Evolutionary conservation across 1,140 invertebrate genomes (phyloP).

Genomic region (Daktulosphaira vitifoliae): DNA sequence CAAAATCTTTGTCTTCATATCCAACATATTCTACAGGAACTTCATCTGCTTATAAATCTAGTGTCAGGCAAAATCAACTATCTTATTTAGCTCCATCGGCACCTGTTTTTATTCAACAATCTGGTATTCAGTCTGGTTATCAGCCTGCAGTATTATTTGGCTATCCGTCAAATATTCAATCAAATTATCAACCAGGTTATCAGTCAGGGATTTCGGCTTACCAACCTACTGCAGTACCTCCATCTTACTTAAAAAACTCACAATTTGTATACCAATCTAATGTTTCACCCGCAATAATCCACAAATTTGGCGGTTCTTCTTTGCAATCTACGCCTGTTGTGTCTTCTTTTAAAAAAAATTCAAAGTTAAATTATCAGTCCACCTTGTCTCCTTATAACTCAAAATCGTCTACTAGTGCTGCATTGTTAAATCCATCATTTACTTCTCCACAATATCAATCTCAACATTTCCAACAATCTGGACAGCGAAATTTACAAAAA

Average conservation of each 20-base stretch:
- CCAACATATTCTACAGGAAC: not conserved
- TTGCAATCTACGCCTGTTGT: too few species aligned
- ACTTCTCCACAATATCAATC: slow-evolving; percentile 4
- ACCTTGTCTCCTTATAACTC: not conserved
- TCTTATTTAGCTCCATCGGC: slow-evolving; percentile 35
- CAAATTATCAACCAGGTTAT: too few species aligned
- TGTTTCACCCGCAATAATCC: not conserved
- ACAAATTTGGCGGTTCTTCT: too few species aligned
- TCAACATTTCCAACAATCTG: not conserved
- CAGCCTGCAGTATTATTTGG: too few species aligned
- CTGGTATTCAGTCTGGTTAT: not conserved
- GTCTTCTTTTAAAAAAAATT: too few species aligned
- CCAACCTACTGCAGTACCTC: not conserved
- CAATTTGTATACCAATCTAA: slow-evolving; percentile 1
- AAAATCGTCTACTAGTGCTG: slow-evolving; percentile 6
- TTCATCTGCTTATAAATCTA: not conserved
- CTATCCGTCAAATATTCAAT: too few species aligned
- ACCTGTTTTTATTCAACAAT: not conserved
- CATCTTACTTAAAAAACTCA: slow-evolving; percentile 1
- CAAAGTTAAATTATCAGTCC: too few species aligned
- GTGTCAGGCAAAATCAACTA: slow-evolving; percentile 2
- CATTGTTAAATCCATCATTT: not conserved
- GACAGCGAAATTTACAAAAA: not conserved
- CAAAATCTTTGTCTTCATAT: not conserved
- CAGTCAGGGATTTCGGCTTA: not conserved